A percentile compares a stretch with the other conserved stretches of the same genome.
Conservation (phyloP, 2,888 invertebrate species). For the Drosophila setosimentum region DNA sequence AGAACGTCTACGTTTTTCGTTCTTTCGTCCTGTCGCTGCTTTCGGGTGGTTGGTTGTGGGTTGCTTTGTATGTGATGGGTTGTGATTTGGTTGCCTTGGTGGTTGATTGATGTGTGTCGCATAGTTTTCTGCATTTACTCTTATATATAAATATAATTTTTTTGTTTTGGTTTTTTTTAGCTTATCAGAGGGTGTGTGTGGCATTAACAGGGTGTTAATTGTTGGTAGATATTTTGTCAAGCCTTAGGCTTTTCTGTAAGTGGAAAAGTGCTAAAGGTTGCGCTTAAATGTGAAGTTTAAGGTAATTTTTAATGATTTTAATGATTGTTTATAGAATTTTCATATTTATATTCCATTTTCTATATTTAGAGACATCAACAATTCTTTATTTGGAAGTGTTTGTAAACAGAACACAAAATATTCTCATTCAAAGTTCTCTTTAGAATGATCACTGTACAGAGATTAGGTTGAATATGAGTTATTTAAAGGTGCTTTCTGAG, state of each 20-base stretch:
- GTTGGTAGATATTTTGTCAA: conserved; percentile 12
- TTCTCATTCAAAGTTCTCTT: neutral
- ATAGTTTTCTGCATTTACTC: conserved; percentile 37
- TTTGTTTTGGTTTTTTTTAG: conserved; percentile 4
- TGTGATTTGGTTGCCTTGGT: conserved; percentile 75
- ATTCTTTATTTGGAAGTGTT: neutral
- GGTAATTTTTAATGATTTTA: neutral
- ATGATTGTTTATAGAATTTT: neutral
- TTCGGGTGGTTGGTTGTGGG: conserved; percentile 52
- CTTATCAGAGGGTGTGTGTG: conserved; percentile 33
- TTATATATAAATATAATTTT: conserved; percentile 12
- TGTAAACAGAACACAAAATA: neutral
- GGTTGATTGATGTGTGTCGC: conserved; percentile 77
- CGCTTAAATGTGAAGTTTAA: neutral
- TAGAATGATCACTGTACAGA: neutral
- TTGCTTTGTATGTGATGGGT: conserved; percentile 55
- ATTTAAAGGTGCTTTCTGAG: too few species aligned
- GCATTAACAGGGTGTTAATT: conserved; percentile 50
- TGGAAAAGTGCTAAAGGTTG: neutral
- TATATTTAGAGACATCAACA: neutral
- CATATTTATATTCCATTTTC: neutral
- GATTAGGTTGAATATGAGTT: neutral
- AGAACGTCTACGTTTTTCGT: conserved; percentile 47
- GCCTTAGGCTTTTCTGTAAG: neutral
- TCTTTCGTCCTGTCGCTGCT: neutral